Percentiles rank a stretch among this genome's conserved stretches.
Evolutionary conservation across 2,888 invertebrate species (phyloP).

Genomic region (Petrophora chlorosata): DNA sequence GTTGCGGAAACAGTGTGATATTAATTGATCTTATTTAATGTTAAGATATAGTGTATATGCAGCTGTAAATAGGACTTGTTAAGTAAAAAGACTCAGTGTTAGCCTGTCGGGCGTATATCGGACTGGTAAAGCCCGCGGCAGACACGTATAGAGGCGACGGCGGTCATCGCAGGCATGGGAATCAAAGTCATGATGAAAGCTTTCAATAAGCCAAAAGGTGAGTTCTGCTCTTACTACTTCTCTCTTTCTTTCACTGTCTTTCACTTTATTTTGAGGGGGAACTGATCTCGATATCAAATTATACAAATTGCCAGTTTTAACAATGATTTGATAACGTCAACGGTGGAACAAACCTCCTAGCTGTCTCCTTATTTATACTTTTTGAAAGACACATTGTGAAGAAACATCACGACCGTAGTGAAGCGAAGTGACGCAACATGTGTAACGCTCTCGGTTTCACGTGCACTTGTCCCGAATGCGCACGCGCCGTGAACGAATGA

Average conservation of each 20-base stretch:
- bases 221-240: slow-evolving; percentile 40
- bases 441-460: slow-evolving; percentile 77
- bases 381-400: slow-evolving; percentile 1
- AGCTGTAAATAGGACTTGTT: slow-evolving; percentile 48
- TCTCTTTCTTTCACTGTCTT: background rate
- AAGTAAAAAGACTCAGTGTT: slow-evolving; percentile 39
- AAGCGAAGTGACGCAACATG: slow-evolving; percentile 56
- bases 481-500: slow-evolving; percentile 73
- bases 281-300: too few species aligned
- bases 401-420: background rate
- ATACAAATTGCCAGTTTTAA: too few species aligned
- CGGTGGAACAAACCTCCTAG: too few species aligned
- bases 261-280: too few species aligned
- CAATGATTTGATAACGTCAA: too few species aligned
- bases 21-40: slow-evolving; percentile 71
- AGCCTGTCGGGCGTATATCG: slow-evolving; percentile 48
- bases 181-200: slow-evolving; percentile 94
- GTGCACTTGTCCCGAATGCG: slow-evolving; percentile 80
- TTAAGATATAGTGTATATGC: slow-evolving; percentile 49
- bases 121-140: slow-evolving; percentile 60
- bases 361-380: background rate
- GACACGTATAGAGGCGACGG: slow-evolving; percentile 65
- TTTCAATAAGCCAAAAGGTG: slow-evolving; percentile 93
- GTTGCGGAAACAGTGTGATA: slow-evolving; percentile 70
- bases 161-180: slow-evolving; percentile 89